Evolutionary conservation across 2,888 invertebrate species (phyloP), one percentile per base, ranked within the genome.

Genomic region (Pheosia tremula): DNA sequence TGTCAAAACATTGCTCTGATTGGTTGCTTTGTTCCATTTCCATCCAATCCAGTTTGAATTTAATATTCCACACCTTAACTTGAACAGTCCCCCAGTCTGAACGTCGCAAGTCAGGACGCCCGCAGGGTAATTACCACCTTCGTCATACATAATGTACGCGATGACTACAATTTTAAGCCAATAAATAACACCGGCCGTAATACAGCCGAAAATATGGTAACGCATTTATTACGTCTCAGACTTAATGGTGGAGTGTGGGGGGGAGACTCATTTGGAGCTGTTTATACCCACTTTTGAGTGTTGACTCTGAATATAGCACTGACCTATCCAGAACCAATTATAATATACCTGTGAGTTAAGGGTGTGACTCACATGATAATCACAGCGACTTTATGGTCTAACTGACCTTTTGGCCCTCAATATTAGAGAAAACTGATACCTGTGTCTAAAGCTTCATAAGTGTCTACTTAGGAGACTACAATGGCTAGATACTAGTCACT

Each of bases 161-260:
- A 87, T 83, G 91, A 88, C 87, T 91, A 90, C 88, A 91, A 91
- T 92, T 93, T 92, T 93, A 89, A 92, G 90, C 90, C 87, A 91
- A 93, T 93, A 92, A 91, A 91, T 90, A 89, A 89, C 85, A 80
- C 84, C 82, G 83, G 74, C 76, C 77, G 84, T 85, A 85, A 86
- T 87, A 84, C 85, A 86, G 80, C 86, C 85, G 85, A 86, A 91
- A 92, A 90, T 91, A 91, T 90, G 89, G 87, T 84, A 86, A 88
- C 85, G 82, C 85, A 85, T 89, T 90, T 87, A 91, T 89, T 88
- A 90, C 78, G 76, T 74, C 71, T 61, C 71, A 56, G 63, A 67
- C 77, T 77, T 85, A 78, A 84, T 83, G 79, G 80, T 69, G 69
- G 68, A 61, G 68, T 68, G 66, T 62, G 69, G 75, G 67, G 66